These are phyloP conservation scores for Yponomeuta sedellus DNA, from an alignment of 2,888 invertebrate genomes.

Conservation along the genomic window DNA sequence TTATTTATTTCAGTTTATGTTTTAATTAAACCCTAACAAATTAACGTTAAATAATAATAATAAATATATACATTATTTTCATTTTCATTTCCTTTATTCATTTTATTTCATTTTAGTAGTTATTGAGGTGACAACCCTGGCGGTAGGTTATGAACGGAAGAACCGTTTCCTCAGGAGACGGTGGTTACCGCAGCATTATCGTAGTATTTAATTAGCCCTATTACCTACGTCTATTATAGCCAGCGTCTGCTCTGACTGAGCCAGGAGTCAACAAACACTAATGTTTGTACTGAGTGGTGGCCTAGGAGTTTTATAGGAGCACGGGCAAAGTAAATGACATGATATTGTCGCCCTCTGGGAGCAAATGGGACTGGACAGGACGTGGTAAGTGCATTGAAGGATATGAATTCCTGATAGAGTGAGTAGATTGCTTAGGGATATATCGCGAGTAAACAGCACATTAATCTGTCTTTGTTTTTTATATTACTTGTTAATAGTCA, in stretches of 20 bases:
- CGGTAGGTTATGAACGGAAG: slow-evolving; percentile 11
- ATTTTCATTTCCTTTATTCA: too few relatives aligned
- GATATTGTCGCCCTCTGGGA: neutral
- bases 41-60: too few relatives aligned
- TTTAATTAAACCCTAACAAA: too few relatives aligned
- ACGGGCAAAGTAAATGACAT: neutral
- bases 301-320: neutral
- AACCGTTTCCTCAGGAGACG: slow-evolving; percentile 2
- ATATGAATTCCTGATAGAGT: neutral
- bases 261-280: neutral
- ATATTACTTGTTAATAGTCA: too few relatives aligned
- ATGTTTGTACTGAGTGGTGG: neutral
- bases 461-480: too few relatives aligned
- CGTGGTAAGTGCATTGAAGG: neutral
- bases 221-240: neutral
- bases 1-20: too few relatives aligned
- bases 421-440: neutral
- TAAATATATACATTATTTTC: too few relatives aligned
- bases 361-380: neutral
- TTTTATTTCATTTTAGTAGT: too few relatives aligned
- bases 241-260: neutral
- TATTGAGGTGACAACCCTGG: neutral
- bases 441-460: too few relatives aligned
- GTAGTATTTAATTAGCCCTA: slow-evolving; percentile 5
- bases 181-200: slow-evolving; percentile 3